These are phyloP conservation scores for Conger conger DNA, from an alignment of 2,113 vertebrate genomes.

Conservation along the genomic window DNA sequence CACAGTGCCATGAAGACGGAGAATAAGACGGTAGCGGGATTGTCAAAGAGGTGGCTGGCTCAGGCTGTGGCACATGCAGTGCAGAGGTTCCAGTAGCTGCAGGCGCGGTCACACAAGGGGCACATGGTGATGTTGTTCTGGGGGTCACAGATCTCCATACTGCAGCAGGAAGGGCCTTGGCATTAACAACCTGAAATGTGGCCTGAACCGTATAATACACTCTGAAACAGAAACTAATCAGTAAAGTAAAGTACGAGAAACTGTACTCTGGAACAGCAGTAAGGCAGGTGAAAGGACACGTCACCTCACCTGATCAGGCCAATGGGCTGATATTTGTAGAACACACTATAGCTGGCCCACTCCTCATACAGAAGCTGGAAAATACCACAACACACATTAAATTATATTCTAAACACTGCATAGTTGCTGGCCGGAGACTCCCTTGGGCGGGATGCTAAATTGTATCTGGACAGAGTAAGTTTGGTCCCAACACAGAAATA, in stretches of 20 bases:
- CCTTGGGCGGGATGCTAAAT: no score
- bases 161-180: slow-evolving; percentile 43
- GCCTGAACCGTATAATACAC: background rate
- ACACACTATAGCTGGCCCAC: slow-evolving; percentile 94
- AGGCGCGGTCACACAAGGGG: slow-evolving; percentile 87
- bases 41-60: slow-evolving; percentile 97
- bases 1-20: slow-evolving; percentile 97
- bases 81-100: slow-evolving; percentile 94
- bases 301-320: slow-evolving; percentile 92
- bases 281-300: no score
- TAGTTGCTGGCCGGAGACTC: no score
- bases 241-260: no score
- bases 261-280: no score
- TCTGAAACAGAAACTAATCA: no score
- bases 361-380: slow-evolving; percentile 90
- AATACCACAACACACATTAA: slow-evolving; percentile 20
- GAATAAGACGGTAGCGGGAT: slow-evolving; percentile 95
- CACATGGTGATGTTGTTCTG: slow-evolving; percentile 97
- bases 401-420: background rate
- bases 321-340: slow-evolving; percentile 96
- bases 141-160: slow-evolving; percentile 95
- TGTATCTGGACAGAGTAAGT: no score
- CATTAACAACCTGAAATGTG: no score
- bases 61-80: slow-evolving; percentile 88
- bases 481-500: no score